A percentile compares a stretch with the other conserved stretches of the same genome.
Conservation (phyloP, 2,113 vertebrate genomes). For the Natator depressus region DNA sequence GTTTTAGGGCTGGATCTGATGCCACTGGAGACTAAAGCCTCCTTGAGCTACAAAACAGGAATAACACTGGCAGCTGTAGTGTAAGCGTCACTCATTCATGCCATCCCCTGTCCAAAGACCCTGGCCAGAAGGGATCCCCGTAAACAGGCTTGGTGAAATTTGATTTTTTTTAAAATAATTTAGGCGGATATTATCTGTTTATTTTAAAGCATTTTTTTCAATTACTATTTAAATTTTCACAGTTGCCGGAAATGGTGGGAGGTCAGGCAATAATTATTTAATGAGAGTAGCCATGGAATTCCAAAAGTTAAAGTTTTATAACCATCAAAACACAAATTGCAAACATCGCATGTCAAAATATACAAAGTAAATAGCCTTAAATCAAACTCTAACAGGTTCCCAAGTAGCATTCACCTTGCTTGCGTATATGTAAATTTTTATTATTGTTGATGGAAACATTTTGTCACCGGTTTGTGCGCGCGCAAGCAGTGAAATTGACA, state of each 20-base stretch:
- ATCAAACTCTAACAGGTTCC: neutral
- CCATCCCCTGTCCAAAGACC: neutral
- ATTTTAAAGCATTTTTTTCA: neutral
- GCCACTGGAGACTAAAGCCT: neutral
- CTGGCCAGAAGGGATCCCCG: neutral
- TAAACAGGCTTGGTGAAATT: neutral
- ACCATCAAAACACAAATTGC: neutral
- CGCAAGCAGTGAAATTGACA: neutral
- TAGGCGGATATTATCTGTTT: neutral
- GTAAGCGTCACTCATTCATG: accelerated
- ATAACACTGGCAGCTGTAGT: accelerated
- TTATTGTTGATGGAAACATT: neutral
- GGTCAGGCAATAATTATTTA: neutral
- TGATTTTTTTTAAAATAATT: neutral
- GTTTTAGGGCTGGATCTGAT: neutral
- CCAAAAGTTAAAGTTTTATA: neutral
- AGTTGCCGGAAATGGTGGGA: neutral
- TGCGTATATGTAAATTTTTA: neutral
- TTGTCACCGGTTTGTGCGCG: neutral
- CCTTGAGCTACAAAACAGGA: neutral
- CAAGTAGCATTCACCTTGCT: neutral
- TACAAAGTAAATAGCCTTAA: neutral
- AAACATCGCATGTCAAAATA: neutral
- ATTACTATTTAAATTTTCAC: neutral
- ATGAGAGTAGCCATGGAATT: neutral